phyloP scores from a whole-genome alignment of 2,888 invertebrate species.

The Furcula furcula region DNA sequence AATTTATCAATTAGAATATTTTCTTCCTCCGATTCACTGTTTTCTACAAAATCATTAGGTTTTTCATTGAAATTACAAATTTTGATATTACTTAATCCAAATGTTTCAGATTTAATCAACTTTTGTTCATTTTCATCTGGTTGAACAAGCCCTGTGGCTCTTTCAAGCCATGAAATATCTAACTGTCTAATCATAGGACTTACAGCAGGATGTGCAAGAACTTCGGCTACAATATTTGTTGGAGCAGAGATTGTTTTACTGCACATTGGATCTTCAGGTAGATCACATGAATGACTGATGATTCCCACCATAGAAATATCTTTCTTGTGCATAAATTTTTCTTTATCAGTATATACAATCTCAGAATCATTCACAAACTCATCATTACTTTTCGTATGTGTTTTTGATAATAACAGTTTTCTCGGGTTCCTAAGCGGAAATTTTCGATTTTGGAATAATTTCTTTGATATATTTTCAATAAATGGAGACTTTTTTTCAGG shows the following conservation, averaged over 20 bases:
- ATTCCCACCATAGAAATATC: not conserved
- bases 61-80: slow-evolving; percentile 42
- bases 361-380: slow-evolving; percentile 12
- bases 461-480: slow-evolving; percentile 81
- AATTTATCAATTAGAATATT: slow-evolving; percentile 61
- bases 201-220: slow-evolving; percentile 11
- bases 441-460: slow-evolving; percentile 85
- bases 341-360: not conserved
- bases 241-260: slow-evolving; percentile 11
- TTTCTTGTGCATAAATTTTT: not conserved
- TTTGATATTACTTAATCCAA: slow-evolving; percentile 64
- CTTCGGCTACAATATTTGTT: slow-evolving; percentile 8
- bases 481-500: slow-evolving; percentile 49
- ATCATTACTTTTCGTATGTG: slow-evolving; percentile 29
- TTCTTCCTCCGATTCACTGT: slow-evolving; percentile 85
- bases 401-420: slow-evolving; percentile 72
- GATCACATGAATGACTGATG: slow-evolving; percentile 5
- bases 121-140: slow-evolving; percentile 24
- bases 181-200: slow-evolving; percentile 49
- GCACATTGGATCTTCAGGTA: slow-evolving; percentile 6
- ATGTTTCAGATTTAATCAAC: slow-evolving; percentile 33
- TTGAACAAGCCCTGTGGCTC: slow-evolving; percentile 62
- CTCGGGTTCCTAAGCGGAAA: slow-evolving; percentile 90
- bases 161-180: slow-evolving; percentile 68
- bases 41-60: slow-evolving; percentile 85